Base-by-base conservation (phyloP, 2,888 invertebrate species). In the Agriopis aurantiaria region DNA sequence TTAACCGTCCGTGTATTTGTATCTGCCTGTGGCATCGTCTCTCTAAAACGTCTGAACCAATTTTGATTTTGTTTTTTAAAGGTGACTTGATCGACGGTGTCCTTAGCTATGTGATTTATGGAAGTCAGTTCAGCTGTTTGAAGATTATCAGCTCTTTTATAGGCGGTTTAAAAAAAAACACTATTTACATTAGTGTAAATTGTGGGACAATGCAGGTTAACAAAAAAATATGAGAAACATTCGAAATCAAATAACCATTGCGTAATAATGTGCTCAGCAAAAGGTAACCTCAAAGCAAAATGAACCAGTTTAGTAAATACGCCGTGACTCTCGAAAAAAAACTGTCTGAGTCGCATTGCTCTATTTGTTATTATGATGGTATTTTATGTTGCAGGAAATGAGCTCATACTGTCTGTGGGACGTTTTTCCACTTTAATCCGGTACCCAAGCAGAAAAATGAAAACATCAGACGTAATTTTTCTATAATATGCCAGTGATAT, bases 321-420 rank as follows among this genome's bases (percentile, higher is more conserved):
- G 40, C 53, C 85, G 85, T 82, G 83, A 85, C 82, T 78, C 84
- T 74, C 82, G 79, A 79, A 9, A 23, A 23, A 78, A 81, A 82
- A 82, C 82, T 76, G 79, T 78, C 84, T 2, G 46, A 58, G 23
- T 58, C 58, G 86, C 85, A 87, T 86, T 88, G 87, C 89, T 87
- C 85, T 88, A 88, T 88, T 90, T 88, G 86, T 86, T 87, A 84
- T 86, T 81, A 85, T 84, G 83, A 80, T 81, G 80, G 82, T 84
- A 83, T 84, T 88, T 86, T 85, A 85, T 85, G 82, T 83, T 82
- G 82, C 86, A 87, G 87, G 85, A 88, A 88, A 88, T 88, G 85
- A 86, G 84, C 84, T 83, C 84, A 82, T 82, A 82, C 83, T 81
- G 84, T 82, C 83, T 79, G 80, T 77, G 80, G 80, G 80, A 80